These are phyloP conservation scores for Nymphalis c-album DNA, from an alignment of 2,888 invertebrate species.

Conservation along the genomic window DNA sequence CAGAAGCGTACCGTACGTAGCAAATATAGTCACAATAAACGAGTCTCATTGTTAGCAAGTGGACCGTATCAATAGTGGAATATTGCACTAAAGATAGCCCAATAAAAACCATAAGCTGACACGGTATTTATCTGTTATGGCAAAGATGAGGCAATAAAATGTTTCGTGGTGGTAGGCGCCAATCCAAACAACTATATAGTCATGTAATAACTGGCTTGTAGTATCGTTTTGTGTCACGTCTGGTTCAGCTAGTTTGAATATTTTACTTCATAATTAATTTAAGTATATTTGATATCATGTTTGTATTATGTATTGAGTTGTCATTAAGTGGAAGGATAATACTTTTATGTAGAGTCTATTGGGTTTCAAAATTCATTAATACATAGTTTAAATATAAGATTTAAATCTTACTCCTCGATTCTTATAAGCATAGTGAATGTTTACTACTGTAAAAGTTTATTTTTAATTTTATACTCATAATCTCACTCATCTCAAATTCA, in stretches of 20 bases:
- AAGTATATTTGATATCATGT: no score
- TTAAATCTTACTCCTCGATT: no score
- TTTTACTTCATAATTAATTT: background rate
- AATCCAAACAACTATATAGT: conserved; percentile 34
- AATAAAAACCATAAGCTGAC: conserved; percentile 42
- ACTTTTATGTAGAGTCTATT: no score
- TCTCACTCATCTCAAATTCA: no score
- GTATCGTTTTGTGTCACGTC: conserved; percentile 16
- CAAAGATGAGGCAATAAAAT: conserved; percentile 42
- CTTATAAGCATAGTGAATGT: no score
- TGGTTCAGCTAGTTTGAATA: background rate
- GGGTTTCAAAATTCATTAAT: no score
- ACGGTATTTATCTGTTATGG: conserved; percentile 41
- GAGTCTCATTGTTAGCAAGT: conserved; percentile 24
- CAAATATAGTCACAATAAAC: conserved; percentile 21
- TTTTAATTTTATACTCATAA: no score
- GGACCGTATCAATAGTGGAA: conserved; percentile 29
- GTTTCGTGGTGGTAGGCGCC: conserved; percentile 39
- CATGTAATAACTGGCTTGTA: conserved; percentile 29
- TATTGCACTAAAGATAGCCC: conserved; percentile 39
- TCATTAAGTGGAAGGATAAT: no score
- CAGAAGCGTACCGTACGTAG: background rate
- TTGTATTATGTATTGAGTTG: no score
- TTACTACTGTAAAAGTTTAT: no score
- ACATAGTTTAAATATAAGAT: no score